Evolutionary conservation across 2,797 vertebrate species (phyloP).

Genomic region (Microctenopoma steveboyesi): DNA sequence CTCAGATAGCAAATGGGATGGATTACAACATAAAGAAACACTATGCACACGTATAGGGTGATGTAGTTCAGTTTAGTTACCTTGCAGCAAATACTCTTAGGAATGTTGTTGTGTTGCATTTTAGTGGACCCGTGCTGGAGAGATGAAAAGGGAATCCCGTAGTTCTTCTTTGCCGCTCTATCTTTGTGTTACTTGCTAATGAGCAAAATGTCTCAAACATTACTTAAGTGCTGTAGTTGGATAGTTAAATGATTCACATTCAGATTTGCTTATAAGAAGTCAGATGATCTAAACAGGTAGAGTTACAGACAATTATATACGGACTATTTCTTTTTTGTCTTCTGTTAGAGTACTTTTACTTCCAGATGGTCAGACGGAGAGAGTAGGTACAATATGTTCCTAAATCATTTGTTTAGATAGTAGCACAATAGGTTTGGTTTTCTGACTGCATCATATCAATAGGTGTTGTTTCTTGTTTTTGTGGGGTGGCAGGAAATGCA

Average conservation of each 20-base stretch:
- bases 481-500: slow-evolving; percentile 16
- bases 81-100: slow-evolving; percentile 15
- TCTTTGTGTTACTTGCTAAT: not conserved
- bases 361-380: slow-evolving; percentile 20
- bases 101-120: slow-evolving; percentile 26
- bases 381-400: slow-evolving; percentile 35
- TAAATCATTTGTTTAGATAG: slow-evolving; percentile 33
- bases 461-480: slow-evolving; percentile 14
- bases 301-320: not conserved
- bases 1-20: slow-evolving; percentile 4
- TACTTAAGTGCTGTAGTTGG: not conserved
- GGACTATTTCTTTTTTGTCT: slow-evolving; percentile 16
- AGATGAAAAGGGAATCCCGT: not conserved
- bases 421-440: slow-evolving; percentile 23
- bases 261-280: not conserved
- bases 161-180: not conserved
- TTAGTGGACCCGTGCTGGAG: not conserved
- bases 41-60: slow-evolving; percentile 2
- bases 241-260: not conserved
- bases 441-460: slow-evolving; percentile 30
- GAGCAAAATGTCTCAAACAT: not conserved
- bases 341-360: slow-evolving; percentile 25
- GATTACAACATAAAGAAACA: slow-evolving; percentile 1
- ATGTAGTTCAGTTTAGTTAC: not conserved
- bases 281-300: not conserved